A percentile compares a stretch with the other conserved stretches of the same genome.
Evolutionary conservation across 2,113 vertebrate species (phyloP).

Genomic region (Cheilinus undulatus): DNA sequence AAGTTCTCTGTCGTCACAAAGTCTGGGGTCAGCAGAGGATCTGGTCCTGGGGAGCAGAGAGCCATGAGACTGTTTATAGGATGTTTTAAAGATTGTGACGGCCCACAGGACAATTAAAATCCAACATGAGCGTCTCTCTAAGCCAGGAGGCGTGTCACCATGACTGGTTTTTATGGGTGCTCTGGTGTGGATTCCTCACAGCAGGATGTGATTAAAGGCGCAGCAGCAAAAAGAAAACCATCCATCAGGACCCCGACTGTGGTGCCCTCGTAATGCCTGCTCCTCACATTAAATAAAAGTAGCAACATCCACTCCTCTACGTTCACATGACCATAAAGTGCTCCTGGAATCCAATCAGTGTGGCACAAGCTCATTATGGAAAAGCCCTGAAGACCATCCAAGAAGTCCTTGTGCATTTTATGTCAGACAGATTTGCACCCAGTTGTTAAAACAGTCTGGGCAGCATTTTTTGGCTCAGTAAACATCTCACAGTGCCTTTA

Average conservation of each 20-base stretch:
- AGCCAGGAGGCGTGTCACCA: slow-evolving; percentile 43
- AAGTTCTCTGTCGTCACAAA: slow-evolving; percentile 64
- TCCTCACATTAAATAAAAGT: slow-evolving; percentile 49
- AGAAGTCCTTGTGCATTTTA: slow-evolving; percentile 47
- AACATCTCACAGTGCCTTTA: slow-evolving; percentile 35
- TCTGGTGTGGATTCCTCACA: slow-evolving; percentile 48
- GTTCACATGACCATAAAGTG: slow-evolving; percentile 52
- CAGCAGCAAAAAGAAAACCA: slow-evolving; percentile 38
- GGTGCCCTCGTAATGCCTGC: slow-evolving; percentile 21
- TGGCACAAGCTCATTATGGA: slow-evolving; percentile 46
- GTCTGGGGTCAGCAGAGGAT: slow-evolving; percentile 65
- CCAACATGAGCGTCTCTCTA: slow-evolving; percentile 17
- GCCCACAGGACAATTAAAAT: slow-evolving; percentile 43
- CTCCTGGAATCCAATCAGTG: slow-evolving; percentile 34
- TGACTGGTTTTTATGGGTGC: slow-evolving; percentile 27
- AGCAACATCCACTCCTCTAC: slow-evolving; percentile 40
- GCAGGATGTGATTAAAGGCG: slow-evolving; percentile 54
- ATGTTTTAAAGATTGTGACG: slow-evolving; percentile 36
- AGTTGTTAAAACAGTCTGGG: slow-evolving; percentile 67
- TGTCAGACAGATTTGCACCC: slow-evolving; percentile 67
- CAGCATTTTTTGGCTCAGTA: slow-evolving; percentile 40
- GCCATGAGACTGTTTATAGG: slow-evolving; percentile 34
- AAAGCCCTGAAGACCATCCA: slow-evolving; percentile 32
- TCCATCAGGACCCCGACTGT: neutral
- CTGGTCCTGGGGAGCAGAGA: slow-evolving; percentile 24